Conservation (phyloP, 1,140 invertebrate species). For the Trialeurodes vaporariorum region DNA sequence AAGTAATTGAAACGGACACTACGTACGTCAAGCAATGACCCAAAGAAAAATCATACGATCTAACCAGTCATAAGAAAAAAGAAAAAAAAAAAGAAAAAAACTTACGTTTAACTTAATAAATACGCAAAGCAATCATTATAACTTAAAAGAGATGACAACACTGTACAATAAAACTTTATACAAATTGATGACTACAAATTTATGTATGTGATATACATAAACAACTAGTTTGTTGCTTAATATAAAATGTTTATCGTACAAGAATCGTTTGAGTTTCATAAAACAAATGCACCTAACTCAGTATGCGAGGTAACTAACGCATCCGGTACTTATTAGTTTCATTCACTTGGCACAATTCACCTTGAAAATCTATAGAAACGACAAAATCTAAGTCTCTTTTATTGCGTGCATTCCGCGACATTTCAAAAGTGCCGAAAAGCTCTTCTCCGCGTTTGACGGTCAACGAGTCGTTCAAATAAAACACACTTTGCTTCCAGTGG, state of each 20-base stretch:
- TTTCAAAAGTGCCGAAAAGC: slow-evolving; percentile 78
- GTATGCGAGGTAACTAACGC: slow-evolving; percentile 68
- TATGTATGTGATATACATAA: background rate
- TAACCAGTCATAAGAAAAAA: slow-evolving; percentile 1
- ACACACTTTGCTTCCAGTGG: slow-evolving; percentile 99
- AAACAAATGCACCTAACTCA: background rate
- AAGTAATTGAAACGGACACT: no score
- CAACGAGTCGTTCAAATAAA: slow-evolving; percentile 94
- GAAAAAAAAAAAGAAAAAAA: background rate
- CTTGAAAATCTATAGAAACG: slow-evolving; percentile 87
- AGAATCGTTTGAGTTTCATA: background rate
- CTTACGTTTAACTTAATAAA: background rate
- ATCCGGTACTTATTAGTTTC: slow-evolving; percentile 91
- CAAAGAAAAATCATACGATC: no score
- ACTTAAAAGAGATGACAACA: background rate
- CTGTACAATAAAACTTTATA: slow-evolving; percentile 1
- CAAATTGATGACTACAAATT: background rate
- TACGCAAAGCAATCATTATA: background rate
- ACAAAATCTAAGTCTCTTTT: slow-evolving; percentile 95
- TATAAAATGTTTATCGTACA: background rate
- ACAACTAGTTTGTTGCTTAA: background rate
- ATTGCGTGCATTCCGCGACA: slow-evolving; percentile 92
- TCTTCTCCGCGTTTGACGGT: slow-evolving; percentile 91
- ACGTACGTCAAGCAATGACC: no score
- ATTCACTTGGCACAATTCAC: slow-evolving; percentile 79